A percentile compares a stretch with the other conserved stretches of the same genome.
Evolutionary conservation across 2,888 invertebrate species (phyloP).

Genomic region (Furcula furcula): DNA sequence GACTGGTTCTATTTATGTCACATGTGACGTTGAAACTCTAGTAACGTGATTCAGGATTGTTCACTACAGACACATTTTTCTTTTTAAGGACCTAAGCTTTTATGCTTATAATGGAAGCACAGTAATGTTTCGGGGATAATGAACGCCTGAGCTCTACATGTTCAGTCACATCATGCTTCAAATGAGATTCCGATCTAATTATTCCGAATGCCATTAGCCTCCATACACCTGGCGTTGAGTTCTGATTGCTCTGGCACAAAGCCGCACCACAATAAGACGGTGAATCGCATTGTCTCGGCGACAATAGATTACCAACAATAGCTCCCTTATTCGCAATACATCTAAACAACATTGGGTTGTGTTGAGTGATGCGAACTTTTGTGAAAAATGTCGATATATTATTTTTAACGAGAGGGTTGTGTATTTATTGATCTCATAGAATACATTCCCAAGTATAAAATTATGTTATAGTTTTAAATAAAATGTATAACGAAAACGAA

Average conservation of each 20-base stretch:
- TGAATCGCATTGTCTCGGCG: slow-evolving; percentile 20
- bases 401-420: too few species aligned
- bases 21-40: too few species aligned
- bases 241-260: slow-evolving; percentile 8
- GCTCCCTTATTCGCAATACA: slow-evolving; percentile 13
- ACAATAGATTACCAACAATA: slow-evolving; percentile 22
- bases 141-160: not conserved
- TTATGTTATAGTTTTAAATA: too few species aligned
- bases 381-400: too few species aligned
- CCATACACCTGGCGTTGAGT: slow-evolving; percentile 1
- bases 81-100: too few species aligned
- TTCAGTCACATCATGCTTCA: not conserved
- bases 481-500: too few species aligned
- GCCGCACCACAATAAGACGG: slow-evolving; percentile 10
- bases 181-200: slow-evolving; percentile 13
- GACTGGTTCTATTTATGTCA: too few species aligned
- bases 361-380: slow-evolving; percentile 1
- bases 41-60: too few species aligned
- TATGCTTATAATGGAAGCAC: too few species aligned
- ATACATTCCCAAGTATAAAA: too few species aligned
- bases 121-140: slow-evolving; percentile 1
- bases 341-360: slow-evolving; percentile 3
- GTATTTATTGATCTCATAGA: too few species aligned
- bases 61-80: too few species aligned
- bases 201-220: slow-evolving; percentile 8